Evolutionary conservation across 2,113 vertebrate species (phyloP), one percentile per base, ranked within the genome.

Genomic region (Lampris megalopsis): DNA sequence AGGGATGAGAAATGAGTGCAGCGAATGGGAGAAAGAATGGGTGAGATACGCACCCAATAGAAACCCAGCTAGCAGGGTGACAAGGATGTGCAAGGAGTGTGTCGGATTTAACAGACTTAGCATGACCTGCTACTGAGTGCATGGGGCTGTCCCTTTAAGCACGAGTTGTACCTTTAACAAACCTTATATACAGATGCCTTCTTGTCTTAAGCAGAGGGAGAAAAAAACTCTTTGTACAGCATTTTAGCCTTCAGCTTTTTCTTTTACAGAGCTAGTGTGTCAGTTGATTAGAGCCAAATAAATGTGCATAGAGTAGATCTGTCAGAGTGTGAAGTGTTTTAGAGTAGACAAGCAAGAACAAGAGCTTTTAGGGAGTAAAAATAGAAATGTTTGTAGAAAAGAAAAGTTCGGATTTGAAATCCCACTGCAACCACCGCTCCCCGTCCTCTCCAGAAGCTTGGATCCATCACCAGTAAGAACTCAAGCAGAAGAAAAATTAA

Each of bases 131-230:
- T 63, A 45, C 48, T 62, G 38, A 35, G 64, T 3, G 64, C 62
- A 43, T 59, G 67, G 56, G 58, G 40, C 73, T 79, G 50, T 81
- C 85, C 92, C 87, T 88, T 92, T 92, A 91, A 92, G 83, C 82
- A 90, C 87, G 78, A 90, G 89, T 90, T 92, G 63, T 87, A 81
- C 87, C 92, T 92, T 93, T 89, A 92, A 88, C 11, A 72, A 79
- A 83, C 73, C 64, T 82, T 86, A 79, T 82, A 84, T 90, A 80
- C 79, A 63, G 78, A 91, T 86, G 90, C 89, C 90, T 93, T 92
- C 57, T 57, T 24, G 73, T 74, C 62, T 73, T 76, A 89, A 71
- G 77, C 11, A 38, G 38, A 77, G 56, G 81, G 36, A 67, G 35
- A 54, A 49, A 42, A 0, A 4, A 0, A 43, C 2, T 47, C 42